phyloP scores from a whole-genome alignment of 2,888 invertebrate genomes.

The Cephus rjabovi region DNA sequence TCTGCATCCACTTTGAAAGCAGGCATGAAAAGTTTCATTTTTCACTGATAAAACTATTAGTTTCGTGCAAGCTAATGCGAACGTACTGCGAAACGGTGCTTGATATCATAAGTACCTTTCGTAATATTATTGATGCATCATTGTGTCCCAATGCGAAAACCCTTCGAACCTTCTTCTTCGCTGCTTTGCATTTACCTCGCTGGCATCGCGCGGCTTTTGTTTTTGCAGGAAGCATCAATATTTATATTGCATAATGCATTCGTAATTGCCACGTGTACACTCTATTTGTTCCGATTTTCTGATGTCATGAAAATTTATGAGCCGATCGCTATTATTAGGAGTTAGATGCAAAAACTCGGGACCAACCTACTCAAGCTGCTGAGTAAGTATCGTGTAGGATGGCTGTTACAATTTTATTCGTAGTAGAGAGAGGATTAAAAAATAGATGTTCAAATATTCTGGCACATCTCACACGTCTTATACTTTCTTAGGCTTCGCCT shows the following conservation, averaged over 20 bases:
- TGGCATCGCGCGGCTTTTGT: constrained; percentile 50
- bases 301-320: constrained; percentile 66
- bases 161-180: constrained; percentile 34
- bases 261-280: constrained; percentile 64
- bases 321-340: constrained; percentile 63
- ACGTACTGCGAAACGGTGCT: not conserved
- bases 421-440: not conserved
- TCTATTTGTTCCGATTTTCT: constrained; percentile 66
- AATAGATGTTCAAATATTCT: not conserved
- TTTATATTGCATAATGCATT: constrained; percentile 67
- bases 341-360: constrained; percentile 41
- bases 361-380: not conserved
- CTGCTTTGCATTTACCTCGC: constrained; percentile 59
- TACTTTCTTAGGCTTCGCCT: not conserved
- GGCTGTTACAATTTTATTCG: not conserved
- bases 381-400: not conserved
- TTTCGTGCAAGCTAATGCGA: not conserved
- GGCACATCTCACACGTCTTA: not conserved
- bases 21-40: not conserved
- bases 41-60: not conserved
- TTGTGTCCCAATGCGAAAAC: constrained; percentile 5
- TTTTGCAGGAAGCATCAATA: constrained; percentile 66
- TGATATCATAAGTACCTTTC: not conserved
- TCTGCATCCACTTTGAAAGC: not conserved
- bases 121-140: not conserved